Conservation (phyloP, 2,797 vertebrate genomes). For the Geotrypetes seraphini region DNA sequence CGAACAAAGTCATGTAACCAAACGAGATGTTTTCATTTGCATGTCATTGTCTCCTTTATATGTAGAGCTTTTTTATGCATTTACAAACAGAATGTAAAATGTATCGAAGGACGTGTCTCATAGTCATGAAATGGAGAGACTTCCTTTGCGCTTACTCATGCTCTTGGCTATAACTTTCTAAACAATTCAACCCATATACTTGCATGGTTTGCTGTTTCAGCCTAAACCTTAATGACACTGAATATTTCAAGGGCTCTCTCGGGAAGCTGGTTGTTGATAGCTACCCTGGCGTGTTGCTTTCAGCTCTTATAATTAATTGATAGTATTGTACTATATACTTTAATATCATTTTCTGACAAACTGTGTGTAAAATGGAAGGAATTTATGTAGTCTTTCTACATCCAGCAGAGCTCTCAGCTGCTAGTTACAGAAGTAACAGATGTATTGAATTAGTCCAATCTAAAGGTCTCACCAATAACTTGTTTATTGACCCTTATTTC, state of each 20-base stretch:
- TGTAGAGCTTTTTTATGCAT: no score
- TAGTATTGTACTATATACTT: constrained; percentile 35
- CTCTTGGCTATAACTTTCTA: constrained; percentile 29
- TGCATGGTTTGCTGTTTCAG: constrained; percentile 40
- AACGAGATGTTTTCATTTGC: no score
- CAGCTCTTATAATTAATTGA: constrained; percentile 33
- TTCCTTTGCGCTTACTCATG: not conserved
- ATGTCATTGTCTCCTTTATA: no score
- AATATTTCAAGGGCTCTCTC: constrained; percentile 41
- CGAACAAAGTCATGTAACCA: no score
- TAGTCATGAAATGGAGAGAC: no score
- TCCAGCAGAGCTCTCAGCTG: constrained; percentile 48
- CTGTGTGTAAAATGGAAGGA: constrained; percentile 59
- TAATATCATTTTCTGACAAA: constrained; percentile 48
- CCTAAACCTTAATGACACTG: constrained; percentile 39
- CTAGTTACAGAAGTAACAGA: no score
- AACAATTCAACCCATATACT: constrained; percentile 33
- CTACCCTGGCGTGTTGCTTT: constrained; percentile 34
- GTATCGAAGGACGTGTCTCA: no score
- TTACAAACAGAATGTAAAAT: no score
- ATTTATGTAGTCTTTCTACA: constrained; percentile 41
- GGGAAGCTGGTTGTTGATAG: constrained; percentile 34
- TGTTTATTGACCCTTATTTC: no score
- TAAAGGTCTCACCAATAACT: no score
- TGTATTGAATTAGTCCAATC: no score